Evolutionary conservation across 1,140 invertebrate genomes (phyloP).

Genomic region (Camponotus pennsylvanicus): DNA sequence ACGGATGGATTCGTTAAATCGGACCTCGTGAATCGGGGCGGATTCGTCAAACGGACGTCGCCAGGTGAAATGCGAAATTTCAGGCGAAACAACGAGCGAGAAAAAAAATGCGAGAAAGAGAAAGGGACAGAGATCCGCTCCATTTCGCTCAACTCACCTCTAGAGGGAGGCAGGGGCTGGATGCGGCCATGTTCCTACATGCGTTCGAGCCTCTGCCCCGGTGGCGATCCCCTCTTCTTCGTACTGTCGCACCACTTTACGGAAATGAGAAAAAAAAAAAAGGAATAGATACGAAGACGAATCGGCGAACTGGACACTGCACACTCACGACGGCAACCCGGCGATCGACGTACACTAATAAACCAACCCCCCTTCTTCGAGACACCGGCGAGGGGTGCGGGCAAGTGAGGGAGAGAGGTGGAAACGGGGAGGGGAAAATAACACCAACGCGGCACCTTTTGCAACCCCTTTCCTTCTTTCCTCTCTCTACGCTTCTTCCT

Average conservation of each 20-base stretch:
- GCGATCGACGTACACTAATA: constrained; percentile 64
- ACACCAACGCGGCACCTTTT: constrained; percentile 73
- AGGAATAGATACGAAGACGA: constrained; percentile 46
- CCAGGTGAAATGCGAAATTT: background rate
- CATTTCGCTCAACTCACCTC: constrained; percentile 83
- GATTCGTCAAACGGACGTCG: background rate
- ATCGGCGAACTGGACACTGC: constrained; percentile 63
- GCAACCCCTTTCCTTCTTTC: constrained; percentile 57
- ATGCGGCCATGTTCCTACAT: constrained; percentile 87
- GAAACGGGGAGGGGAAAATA: constrained; percentile 60
- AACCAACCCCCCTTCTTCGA: constrained; percentile 66
- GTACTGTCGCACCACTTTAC: constrained; percentile 78
- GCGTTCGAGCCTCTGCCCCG: constrained; percentile 85
- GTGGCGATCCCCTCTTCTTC: constrained; percentile 82
- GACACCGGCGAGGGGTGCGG: constrained; percentile 65
- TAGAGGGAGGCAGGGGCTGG: constrained; percentile 86
- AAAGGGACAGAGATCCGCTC: constrained; percentile 42
- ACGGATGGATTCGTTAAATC: background rate
- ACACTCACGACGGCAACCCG: constrained; percentile 64
- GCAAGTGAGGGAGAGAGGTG: background rate
- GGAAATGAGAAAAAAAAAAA: constrained; percentile 53
- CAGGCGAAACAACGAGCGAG: constrained; percentile 16
- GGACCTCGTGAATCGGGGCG: background rate
- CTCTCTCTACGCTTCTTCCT: constrained; percentile 38
- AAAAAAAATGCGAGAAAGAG: background rate